Evolutionary conservation across 1,140 invertebrate genomes (phyloP), one percentile per base, ranked within the genome.

Genomic region (Halotydeus destructor): DNA sequence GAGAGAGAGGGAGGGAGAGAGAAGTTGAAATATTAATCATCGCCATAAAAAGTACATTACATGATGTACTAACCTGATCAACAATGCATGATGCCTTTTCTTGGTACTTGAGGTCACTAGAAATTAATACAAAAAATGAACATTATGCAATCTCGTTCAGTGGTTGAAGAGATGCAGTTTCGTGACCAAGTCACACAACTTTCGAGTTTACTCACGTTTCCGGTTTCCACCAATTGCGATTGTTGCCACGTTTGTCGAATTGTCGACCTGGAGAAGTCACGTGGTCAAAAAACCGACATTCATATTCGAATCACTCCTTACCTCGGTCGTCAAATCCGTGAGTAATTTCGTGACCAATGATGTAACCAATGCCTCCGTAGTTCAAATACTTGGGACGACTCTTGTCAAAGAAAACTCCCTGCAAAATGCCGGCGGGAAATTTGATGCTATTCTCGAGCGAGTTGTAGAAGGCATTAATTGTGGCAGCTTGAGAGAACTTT

Each of bases 221-320:
- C 21, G 70, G 60, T 43, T 73, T 69, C 83, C 88, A 96, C 82
- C 84, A 93, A 44, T 82, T 72, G 1, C 72, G 64, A 37, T 83
- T 60, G 55, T 83, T 85, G 24, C 85, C 86, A 35, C 82, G 69
- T 46, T 80, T 76, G 57, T 91, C 81, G 53, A 81, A 91, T 62
- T 86, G 79, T 57, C 57, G 39, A 70, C 75, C 78, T 37, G 21
- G 12, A 19, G n/a, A 37, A 6, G n/a, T 19, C 26, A 11, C 12
- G 26, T 16, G 22, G 22, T 35, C 11, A 3, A 5, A 30, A 9
- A 30, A 30, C n/a, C n/a, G 27, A n/a, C n/a, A n/a, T n/a, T n/a
- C n/a, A n/a, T n/a, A n/a, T n/a, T n/a, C n/a, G n/a, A n/a, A n/a
- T n/a, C n/a, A n/a, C n/a, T n/a, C n/a, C n/a, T n/a, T n/a, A n/a